Base-by-base conservation (phyloP, 2,797 vertebrate genomes). In the Xenops minutus region DNA sequence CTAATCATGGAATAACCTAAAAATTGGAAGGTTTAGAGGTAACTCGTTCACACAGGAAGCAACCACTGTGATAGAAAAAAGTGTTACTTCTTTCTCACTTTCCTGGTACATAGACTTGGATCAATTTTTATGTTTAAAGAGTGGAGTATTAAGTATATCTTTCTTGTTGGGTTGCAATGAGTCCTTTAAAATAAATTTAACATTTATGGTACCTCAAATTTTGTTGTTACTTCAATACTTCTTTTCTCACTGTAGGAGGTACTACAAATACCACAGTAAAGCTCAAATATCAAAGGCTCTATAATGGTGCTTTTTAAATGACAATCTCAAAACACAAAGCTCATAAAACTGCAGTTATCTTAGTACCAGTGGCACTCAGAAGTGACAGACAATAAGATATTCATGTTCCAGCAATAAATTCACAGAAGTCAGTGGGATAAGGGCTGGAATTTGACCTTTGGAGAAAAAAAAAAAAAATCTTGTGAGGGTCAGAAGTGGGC, bases 51-150 rank as follows among this genome's bases (percentile, higher is more conserved):
- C n/a, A 68, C 10, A 61, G 88, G 14, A 85, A 55, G 41, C 58
- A 83, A 55, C 26, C 89, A 91, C 21, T 58, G 29, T 51, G 66
- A 85, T 20, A 85, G 51, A 73, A 94, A 89, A 76, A 89, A 78
- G 37, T 32, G 20, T 48, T 83, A 24, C 43, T 83, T 80, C 55
- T 92, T 91, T 89, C 43, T 75, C 54, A 52, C 36, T 92, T 91
- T 84, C 44, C 41, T 63, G 34, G 63, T 80, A 87, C 71, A 26
- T 30, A 62, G 61, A 67, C 72, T 91, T 86, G 85, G 84, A 79
- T 77, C 77, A 94, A 80, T 96, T 90, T 90, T 92, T 90, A 83
- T 89, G 88, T 94, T 94, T 96, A 92, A 46, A 89, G 85, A 86
- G 10, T 63, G 24, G 79, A 61, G n/a, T 74, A 93, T 84, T 82